phyloP scores from a whole-genome alignment of 2,888 invertebrate species.

The Macropis europaea region DNA sequence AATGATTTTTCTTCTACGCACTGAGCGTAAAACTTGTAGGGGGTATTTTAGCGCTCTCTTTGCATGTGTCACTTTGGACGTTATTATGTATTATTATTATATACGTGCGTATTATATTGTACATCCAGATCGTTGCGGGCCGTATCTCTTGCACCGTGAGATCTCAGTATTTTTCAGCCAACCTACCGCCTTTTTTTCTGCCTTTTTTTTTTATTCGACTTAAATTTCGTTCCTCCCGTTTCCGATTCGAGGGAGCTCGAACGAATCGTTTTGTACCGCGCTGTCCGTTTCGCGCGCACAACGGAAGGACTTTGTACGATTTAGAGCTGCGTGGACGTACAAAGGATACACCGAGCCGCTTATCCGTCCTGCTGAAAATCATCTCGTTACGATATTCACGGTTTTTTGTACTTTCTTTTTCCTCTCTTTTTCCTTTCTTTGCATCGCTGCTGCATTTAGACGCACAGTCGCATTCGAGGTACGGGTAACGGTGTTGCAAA shows the following conservation, averaged over 20 bases:
- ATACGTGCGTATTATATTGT: background rate
- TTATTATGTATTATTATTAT: constrained; percentile 18
- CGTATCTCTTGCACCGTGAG: background rate
- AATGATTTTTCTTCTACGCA: constrained; percentile 62
- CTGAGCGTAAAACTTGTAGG: constrained; percentile 64
- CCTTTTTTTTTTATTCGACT: too few species aligned
- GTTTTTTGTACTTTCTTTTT: background rate
- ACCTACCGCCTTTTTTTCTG: too few species aligned
- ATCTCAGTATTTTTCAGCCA: background rate
- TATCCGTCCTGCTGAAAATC: background rate
- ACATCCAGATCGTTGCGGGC: background rate
- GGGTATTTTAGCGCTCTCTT: constrained; percentile 54
- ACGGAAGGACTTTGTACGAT: constrained; percentile 7
- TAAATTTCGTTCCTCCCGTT: too few species aligned
- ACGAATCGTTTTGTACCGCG: too few species aligned
- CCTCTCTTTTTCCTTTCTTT: background rate
- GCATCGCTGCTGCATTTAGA: background rate
- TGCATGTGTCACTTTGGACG: constrained; percentile 43
- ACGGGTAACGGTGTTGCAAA: background rate
- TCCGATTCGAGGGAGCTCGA: too few species aligned
- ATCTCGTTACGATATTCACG: background rate
- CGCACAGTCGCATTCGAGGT: background rate
- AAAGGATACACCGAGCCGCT: constrained; percentile 4
- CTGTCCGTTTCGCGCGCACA: too few species aligned
- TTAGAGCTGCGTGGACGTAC: constrained; percentile 11